These are phyloP conservation scores for Sycophila texana DNA, from an alignment of 2,888 invertebrate species.

Conservation along the genomic window DNA sequence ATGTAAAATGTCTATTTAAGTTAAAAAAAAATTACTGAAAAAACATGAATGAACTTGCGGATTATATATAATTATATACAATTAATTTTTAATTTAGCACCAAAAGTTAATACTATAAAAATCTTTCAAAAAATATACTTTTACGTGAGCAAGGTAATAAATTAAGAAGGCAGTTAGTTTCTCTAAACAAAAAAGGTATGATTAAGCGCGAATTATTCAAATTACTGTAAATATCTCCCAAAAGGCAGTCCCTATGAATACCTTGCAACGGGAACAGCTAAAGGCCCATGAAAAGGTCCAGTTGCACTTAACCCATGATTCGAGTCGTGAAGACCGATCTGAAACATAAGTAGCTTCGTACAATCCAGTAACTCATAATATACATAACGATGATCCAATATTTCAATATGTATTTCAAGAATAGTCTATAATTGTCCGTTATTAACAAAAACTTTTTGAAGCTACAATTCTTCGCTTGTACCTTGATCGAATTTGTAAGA, in stretches of 20 bases:
- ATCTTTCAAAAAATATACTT: conserved; percentile 36
- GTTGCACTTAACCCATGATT: conserved; percentile 72
- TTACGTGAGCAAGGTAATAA: conserved; percentile 12
- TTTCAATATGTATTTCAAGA: conserved; percentile 22
- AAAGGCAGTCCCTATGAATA: conserved; percentile 75
- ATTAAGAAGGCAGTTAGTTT: conserved; percentile 15
- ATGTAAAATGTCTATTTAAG: background rate
- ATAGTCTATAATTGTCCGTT: no score
- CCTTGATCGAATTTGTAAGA: no score
- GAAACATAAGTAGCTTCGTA: conserved; percentile 76
- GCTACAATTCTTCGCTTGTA: background rate
- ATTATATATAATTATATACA: conserved; percentile 7
- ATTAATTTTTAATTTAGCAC: background rate
- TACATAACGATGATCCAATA: conserved; percentile 40
- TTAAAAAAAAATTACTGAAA: background rate
- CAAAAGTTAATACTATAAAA: no score
- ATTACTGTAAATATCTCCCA: conserved; percentile 70
- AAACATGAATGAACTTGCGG: background rate
- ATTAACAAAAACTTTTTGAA: conserved; percentile 16
- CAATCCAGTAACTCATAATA: conserved; percentile 66
- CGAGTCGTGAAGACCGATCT: conserved; percentile 73
- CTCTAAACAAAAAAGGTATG: background rate
- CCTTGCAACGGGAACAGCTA: conserved; percentile 75
- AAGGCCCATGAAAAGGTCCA: conserved; percentile 72
- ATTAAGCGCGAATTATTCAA: conserved; percentile 13